A percentile compares a stretch with the other conserved stretches of the same genome.
Conservation (phyloP, 2,113 vertebrate genomes). For the Aptenodytes forsteri region DNA sequence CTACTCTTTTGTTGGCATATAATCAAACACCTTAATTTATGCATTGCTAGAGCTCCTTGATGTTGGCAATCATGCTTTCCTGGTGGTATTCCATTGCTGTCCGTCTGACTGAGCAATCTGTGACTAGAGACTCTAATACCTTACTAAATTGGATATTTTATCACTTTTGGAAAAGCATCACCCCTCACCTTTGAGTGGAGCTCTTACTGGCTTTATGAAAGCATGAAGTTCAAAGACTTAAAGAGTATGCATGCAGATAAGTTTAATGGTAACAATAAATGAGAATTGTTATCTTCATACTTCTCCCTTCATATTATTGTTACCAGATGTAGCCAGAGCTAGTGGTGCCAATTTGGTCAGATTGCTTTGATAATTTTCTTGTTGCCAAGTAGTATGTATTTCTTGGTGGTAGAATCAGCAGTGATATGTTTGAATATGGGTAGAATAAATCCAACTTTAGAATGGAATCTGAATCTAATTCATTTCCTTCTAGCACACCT, state of each 20-base stretch:
- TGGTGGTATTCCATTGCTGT: not conserved
- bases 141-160: not conserved
- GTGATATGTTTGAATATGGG: slow-evolving; percentile 23
- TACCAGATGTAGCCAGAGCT: slow-evolving; percentile 36
- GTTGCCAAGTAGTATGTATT: slow-evolving; percentile 46
- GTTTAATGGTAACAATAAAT: slow-evolving; percentile 57
- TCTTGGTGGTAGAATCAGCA: slow-evolving; percentile 38
- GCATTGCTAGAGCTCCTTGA: not conserved
- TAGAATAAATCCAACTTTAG: slow-evolving; percentile 23
- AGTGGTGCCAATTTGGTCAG: slow-evolving; percentile 47
- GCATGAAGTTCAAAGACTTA: slow-evolving; percentile 18
- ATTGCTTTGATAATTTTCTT: slow-evolving; percentile 59
- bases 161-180: slow-evolving; percentile 4
- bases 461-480: slow-evolving; percentile 59
- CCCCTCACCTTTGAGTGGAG: not conserved
- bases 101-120: not conserved
- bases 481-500: slow-evolving; percentile 48
- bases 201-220: slow-evolving; percentile 15
- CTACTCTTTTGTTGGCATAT: not conserved
- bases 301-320: slow-evolving; percentile 30
- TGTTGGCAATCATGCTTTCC: not conserved
- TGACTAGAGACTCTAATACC: not conserved
- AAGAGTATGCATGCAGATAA: not conserved
- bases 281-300: slow-evolving; percentile 50
- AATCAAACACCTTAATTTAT: not conserved